phyloP scores from a whole-genome alignment of 2,888 invertebrate species.

The Leucophenga maculata region DNA sequence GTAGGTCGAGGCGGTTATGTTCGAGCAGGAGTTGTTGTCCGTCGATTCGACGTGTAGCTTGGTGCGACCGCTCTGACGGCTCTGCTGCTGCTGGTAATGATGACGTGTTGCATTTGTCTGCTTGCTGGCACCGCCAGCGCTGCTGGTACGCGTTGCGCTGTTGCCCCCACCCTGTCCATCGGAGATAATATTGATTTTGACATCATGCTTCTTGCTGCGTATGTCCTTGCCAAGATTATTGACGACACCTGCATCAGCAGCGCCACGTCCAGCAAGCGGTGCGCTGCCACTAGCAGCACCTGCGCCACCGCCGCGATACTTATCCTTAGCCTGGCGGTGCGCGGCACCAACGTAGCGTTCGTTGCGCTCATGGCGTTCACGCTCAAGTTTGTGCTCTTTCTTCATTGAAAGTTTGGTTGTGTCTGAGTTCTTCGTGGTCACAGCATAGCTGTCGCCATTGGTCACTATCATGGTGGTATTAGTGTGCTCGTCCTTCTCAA shows the following conservation, averaged over 20 bases:
- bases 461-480: slow-evolving; percentile 60
- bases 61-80: slow-evolving; percentile 36
- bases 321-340: slow-evolving; percentile 44
- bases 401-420: slow-evolving; percentile 7
- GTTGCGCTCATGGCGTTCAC: slow-evolving; percentile 24
- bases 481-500: slow-evolving; percentile 67
- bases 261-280: slow-evolving; percentile 44
- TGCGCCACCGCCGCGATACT: slow-evolving; percentile 37
- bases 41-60: slow-evolving; percentile 59
- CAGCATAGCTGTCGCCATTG: slow-evolving; percentile 32
- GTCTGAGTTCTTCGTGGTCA: slow-evolving; percentile 3
- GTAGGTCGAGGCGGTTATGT: no score
- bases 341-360: slow-evolving; percentile 44
- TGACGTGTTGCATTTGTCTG: background rate
- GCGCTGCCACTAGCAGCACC: slow-evolving; percentile 48
- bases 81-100: background rate
- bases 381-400: slow-evolving; percentile 1
- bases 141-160: slow-evolving; percentile 39
- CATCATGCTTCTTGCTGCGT: slow-evolving; percentile 61
- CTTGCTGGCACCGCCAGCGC: slow-evolving; percentile 20
- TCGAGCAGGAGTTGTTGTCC: slow-evolving; percentile 68
- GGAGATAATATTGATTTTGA: slow-evolving; percentile 69
- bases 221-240: slow-evolving; percentile 58
- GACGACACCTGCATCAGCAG: slow-evolving; percentile 54
- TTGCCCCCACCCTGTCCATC: slow-evolving; percentile 63